Evolutionary conservation across 2,113 vertebrate genomes (phyloP).

Genomic region (Odocoileus virginianus): DNA sequence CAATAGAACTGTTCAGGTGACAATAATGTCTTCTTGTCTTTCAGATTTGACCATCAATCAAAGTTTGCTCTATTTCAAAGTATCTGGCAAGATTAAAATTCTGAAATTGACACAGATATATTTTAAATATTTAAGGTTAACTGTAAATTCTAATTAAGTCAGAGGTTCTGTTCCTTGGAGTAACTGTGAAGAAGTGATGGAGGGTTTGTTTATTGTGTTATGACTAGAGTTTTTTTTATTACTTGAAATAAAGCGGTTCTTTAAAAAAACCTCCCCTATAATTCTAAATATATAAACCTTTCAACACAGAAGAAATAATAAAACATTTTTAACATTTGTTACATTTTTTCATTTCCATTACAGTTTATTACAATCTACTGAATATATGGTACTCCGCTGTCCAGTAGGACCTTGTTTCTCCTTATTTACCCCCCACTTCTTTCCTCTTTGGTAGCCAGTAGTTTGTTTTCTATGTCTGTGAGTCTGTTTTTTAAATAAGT

Average conservation of each 20-base stretch:
- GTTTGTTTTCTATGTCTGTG: background rate
- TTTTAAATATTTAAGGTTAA: conserved; percentile 29
- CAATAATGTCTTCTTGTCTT: background rate
- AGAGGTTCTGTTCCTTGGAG: background rate
- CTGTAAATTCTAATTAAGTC: background rate
- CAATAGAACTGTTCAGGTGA: background rate
- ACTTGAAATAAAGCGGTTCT: conserved; percentile 5
- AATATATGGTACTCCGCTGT: background rate
- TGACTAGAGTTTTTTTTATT: background rate
- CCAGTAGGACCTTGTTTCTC: background rate
- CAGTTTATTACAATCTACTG: background rate
- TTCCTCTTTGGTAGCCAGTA: background rate
- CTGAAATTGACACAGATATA: background rate
- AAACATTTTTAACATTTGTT: background rate
- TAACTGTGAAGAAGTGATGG: background rate
- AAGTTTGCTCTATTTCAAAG: background rate
- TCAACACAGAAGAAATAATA: background rate
- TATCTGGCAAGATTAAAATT: background rate
- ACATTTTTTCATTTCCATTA: background rate
- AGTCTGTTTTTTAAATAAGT: background rate
- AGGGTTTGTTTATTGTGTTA: background rate
- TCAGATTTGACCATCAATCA: conserved; percentile 10
- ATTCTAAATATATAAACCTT: background rate
- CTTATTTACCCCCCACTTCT: background rate
- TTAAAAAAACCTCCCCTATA: background rate